phyloP scores from a whole-genome alignment of 1,140 invertebrate genomes.

The Drosophila kanapiae region DNA sequence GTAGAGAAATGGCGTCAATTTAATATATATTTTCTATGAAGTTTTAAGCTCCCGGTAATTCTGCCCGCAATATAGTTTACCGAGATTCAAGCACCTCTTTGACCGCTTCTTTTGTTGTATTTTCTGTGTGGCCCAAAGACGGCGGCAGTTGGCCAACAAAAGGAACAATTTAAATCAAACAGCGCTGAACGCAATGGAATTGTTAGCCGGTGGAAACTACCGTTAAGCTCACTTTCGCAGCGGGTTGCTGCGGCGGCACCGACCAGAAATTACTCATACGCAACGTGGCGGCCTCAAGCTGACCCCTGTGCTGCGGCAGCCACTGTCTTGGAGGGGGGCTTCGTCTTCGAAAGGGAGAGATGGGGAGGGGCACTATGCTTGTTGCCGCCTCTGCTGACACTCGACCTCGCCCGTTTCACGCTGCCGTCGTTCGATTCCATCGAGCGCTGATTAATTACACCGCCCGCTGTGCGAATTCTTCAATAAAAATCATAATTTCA shows the following conservation, averaged over 20 bases:
- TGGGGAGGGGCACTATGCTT: constrained; percentile 16
- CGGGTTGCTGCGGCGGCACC: constrained; percentile 32
- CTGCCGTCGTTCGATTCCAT: constrained; percentile 49
- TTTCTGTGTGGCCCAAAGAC: constrained; percentile 30
- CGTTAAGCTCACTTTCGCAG: constrained; percentile 83
- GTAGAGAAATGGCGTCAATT: not conserved
- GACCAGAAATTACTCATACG: constrained; percentile 61
- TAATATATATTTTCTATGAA: not conserved
- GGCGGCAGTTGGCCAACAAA: constrained; percentile 53
- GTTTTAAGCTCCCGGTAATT: not conserved
- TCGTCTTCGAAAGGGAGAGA: too few species aligned
- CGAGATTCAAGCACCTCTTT: not conserved
- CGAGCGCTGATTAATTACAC: constrained; percentile 79
- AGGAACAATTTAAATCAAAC: constrained; percentile 78
- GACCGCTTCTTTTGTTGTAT: not conserved
- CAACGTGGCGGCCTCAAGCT: constrained; percentile 43
- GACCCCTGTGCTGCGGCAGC: constrained; percentile 52
- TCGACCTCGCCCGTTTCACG: constrained; percentile 70
- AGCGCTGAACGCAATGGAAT: constrained; percentile 64
- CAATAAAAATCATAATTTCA: constrained; percentile 84
- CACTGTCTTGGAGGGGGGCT: constrained; percentile 40
- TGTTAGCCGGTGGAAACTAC: constrained; percentile 76
- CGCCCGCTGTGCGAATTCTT: constrained; percentile 82
- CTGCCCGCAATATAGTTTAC: not conserved
- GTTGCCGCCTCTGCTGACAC: constrained; percentile 69